These are phyloP conservation scores for Steatocranus sp. DNA, from an alignment of 2,797 vertebrate genomes.

Conservation along the genomic window DNA sequence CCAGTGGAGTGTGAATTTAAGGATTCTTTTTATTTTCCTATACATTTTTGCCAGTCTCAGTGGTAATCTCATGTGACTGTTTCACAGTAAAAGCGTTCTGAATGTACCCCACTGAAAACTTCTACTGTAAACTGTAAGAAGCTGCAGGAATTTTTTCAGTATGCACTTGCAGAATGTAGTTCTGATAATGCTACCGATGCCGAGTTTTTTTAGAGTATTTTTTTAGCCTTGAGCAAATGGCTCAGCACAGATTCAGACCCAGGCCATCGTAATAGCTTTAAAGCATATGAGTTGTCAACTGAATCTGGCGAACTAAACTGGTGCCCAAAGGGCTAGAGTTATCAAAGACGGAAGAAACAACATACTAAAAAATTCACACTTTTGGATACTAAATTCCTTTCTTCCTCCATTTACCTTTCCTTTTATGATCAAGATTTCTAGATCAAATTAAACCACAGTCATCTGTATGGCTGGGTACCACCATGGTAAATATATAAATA, in stretches of 20 bases:
- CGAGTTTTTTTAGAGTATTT: not conserved
- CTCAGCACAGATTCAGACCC: not conserved
- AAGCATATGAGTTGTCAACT: not conserved
- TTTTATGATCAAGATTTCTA: not conserved
- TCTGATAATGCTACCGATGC: not conserved
- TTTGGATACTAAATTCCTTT: not conserved
- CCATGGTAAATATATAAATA: not conserved
- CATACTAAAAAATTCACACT: not conserved
- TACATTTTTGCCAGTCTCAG: not conserved
- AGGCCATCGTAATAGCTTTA: not conserved
- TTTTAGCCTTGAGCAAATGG: not conserved
- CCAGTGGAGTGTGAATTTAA: not conserved
- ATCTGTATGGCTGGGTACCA: not conserved
- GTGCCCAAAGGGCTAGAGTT: not conserved
- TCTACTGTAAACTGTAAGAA: not conserved
- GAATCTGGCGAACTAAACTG: not conserved
- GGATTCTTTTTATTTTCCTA: not conserved
- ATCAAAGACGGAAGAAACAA: not conserved
- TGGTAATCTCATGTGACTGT: not conserved
- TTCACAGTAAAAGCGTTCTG: not conserved
- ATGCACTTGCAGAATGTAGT: not conserved
- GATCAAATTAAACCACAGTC: not conserved
- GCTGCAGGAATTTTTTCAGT: not conserved
- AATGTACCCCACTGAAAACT: not conserved
- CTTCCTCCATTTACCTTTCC: not conserved